Base-by-base conservation (phyloP, 2,113 vertebrate species). In the Crotophaga sulcirostris region DNA sequence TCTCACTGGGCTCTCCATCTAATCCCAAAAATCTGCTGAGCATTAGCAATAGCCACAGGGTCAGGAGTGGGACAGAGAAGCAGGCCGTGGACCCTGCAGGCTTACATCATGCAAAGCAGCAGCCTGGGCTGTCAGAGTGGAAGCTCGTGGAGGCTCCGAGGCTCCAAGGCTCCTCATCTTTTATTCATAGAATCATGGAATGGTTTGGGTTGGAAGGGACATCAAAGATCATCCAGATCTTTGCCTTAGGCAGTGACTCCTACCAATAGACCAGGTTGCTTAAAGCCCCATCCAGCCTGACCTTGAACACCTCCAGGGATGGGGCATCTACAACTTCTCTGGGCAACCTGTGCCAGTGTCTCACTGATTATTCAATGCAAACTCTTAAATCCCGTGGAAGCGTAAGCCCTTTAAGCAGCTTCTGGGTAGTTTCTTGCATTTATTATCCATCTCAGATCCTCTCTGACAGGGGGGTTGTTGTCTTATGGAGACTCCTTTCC, bases 1-100 rank as follows among this genome's bases (percentile, higher is more conserved):
- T 18, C 26, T 45, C 28, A 14, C 21, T 0, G 0, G 7, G 12
- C 13, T 75, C 26, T 42, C 49, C 9, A 0, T 0, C 9, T n/a
- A 28, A 19, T 13, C 14, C 11, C 64, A 0, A 13, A 26, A 58
- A 38, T 4, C 36, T 54, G 63, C 69, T 42, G 52, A 34, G 19
- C 2, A 0, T 56, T 33, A 26, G 40, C 28, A 31, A 9, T 2
- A 21, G 62, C 34, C 33, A 6, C 18, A 2, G 52, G 44, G 45
- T 23, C 17, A 3, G 45, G 70, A 34, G 49, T 5, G 34, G 73
- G 78, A 72, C 28, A 34, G 60, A 68, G 49, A 3, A 55, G 29
- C n/a, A 34, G 70, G 49, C 3, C 1, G 55, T 38, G 70, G 24
- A 7, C 7, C 20, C 28, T 59, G 45, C 31, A 7, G 68, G 33